Percentiles rank a stretch among this genome's conserved stretches.
These are phyloP conservation scores for Forbesichthys papilliferus DNA, from an alignment of 2,113 vertebrate genomes.

Conservation along the genomic window DNA sequence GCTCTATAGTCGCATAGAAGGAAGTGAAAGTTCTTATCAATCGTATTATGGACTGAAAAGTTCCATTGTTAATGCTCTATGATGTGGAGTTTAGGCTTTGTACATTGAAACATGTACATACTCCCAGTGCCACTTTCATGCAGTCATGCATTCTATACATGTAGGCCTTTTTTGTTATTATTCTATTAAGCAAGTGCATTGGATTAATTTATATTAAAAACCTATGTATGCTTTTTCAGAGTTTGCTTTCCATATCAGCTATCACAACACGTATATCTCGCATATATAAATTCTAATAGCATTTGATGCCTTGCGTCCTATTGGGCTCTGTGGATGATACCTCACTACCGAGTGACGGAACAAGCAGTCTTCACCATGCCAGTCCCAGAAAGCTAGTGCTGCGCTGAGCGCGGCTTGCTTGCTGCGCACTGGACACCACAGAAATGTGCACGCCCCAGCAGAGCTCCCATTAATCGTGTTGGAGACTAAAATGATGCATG, in stretches of 20 bases:
- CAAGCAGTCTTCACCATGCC: constrained; percentile 33
- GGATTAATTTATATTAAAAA: constrained; percentile 27
- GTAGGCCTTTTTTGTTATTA: constrained; percentile 9
- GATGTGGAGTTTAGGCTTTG: constrained; percentile 5
- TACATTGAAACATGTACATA: constrained; percentile 11
- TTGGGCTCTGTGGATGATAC: constrained; percentile 41
- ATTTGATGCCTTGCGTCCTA: constrained; percentile 43
- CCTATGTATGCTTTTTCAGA: constrained; percentile 30
- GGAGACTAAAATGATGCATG: constrained; percentile 63
- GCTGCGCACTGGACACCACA: constrained; percentile 40
- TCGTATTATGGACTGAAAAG: constrained; percentile 28
- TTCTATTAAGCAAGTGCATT: constrained; percentile 7
- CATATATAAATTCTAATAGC: constrained; percentile 55
- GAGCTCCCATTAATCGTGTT: constrained; percentile 64
- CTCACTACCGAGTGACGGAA: constrained; percentile 52
- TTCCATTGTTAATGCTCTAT: constrained; percentile 21
- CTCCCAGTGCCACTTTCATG: constrained; percentile 7
- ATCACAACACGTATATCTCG: constrained; percentile 39
- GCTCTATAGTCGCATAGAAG: constrained; percentile 30
- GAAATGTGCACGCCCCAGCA: constrained; percentile 56
- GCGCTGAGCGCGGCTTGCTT: constrained; percentile 49
- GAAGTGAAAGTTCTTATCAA: constrained; percentile 26
- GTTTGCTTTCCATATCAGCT: constrained; percentile 38
- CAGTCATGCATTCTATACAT: not conserved
- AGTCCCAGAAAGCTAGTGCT: constrained; percentile 43